A percentile compares a stretch with the other conserved stretches of the same genome.
phyloP scores from a whole-genome alignment of 2,888 invertebrate species.

The Tuberolachnus salignus region DNA sequence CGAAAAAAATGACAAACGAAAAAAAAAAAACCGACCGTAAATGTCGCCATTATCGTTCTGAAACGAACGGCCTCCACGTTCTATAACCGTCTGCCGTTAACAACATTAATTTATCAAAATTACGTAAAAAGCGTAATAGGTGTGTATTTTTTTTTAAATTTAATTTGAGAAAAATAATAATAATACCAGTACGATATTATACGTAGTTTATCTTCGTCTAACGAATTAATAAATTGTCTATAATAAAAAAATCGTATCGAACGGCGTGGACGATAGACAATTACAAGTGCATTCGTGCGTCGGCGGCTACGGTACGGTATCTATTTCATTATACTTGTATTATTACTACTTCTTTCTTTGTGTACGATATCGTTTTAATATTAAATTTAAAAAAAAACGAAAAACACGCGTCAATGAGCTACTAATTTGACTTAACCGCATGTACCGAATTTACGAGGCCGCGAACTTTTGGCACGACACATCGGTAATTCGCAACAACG shows the following conservation, averaged over 20 bases:
- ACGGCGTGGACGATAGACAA: not conserved
- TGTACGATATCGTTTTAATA: too few relatives aligned
- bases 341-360: too few relatives aligned
- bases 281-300: not conserved
- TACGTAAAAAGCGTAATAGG: not conserved
- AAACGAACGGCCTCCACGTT: constrained; percentile 2
- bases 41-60: constrained; percentile 31
- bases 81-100: not conserved
- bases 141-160: constrained; percentile 18
- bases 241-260: not conserved
- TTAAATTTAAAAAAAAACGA: too few relatives aligned
- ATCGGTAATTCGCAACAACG: too few relatives aligned
- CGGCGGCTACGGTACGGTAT: not conserved
- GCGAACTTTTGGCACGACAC: not conserved
- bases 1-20: not conserved
- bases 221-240: too few relatives aligned
- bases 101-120: constrained; percentile 6
- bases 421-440: not conserved
- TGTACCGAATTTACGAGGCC: not conserved
- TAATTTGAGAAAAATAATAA: not conserved
- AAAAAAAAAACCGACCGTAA: constrained; percentile 17
- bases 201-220: too few relatives aligned
- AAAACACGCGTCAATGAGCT: not conserved
- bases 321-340: not conserved
- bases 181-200: not conserved